These are phyloP conservation scores for Archilochus colubris DNA, from an alignment of 2,113 vertebrate genomes.

Conservation along the genomic window DNA sequence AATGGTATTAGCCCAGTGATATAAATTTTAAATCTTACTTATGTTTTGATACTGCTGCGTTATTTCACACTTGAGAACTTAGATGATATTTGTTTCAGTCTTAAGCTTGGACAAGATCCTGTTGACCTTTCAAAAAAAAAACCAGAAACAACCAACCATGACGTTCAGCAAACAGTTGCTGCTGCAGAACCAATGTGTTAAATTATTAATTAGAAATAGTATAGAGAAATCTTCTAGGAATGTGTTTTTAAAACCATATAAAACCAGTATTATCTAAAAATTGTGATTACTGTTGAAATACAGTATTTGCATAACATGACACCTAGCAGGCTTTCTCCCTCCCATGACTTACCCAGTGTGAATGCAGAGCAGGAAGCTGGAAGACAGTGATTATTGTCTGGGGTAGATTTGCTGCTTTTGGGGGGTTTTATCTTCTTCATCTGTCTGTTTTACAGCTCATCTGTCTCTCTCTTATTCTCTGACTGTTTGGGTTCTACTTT, in stretches of 20 bases:
- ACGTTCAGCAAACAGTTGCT: slow-evolving; percentile 46
- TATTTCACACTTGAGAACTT: not conserved
- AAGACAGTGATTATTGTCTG: not conserved
- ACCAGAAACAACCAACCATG: not conserved
- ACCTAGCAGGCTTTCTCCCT: not conserved
- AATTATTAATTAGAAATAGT: slow-evolving; percentile 60
- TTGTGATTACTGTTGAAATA: not conserved
- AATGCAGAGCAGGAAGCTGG: not conserved
- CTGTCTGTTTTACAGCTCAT: not conserved
- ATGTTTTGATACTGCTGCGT: not conserved
- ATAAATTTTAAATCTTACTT: not conserved
- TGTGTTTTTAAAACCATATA: not conserved
- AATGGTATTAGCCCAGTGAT: not conserved
- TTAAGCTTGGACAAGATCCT: slow-evolving; percentile 6
- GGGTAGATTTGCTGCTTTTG: not conserved
- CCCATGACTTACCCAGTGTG: not conserved
- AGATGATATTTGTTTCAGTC: not conserved
- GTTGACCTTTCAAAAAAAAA: not conserved
- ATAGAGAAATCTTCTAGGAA: slow-evolving; percentile 14
- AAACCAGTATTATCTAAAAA: slow-evolving; percentile 7
- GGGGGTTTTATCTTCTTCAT: not conserved
- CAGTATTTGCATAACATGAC: not conserved
- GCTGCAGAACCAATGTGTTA: slow-evolving; percentile 50
- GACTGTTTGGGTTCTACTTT: not conserved
- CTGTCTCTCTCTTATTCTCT: not conserved